A percentile compares a stretch with the other conserved stretches of the same genome.
These are phyloP conservation scores for Montipora efflorescens DNA, from an alignment of 64 coral and sea anemone species.

Conservation along the genomic window DNA sequence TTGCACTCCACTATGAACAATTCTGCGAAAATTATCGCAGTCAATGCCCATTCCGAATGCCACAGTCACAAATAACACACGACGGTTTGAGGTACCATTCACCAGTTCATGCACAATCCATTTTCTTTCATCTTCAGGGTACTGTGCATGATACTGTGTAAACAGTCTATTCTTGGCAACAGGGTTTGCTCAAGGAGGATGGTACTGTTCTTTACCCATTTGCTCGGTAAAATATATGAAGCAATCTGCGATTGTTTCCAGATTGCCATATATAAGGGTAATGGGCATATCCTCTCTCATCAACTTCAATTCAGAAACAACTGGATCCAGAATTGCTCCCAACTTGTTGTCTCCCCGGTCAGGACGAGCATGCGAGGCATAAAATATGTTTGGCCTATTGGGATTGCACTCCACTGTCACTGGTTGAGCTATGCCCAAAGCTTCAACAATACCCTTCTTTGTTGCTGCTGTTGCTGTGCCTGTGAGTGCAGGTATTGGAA, in stretches of 20 bases:
- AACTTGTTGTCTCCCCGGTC: conserved; percentile 8
- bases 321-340: neutral
- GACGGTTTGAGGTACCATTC: neutral
- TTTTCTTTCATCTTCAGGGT: neutral
- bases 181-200: neutral
- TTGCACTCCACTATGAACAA: neutral
- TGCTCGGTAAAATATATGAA: neutral
- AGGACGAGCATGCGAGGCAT: neutral
- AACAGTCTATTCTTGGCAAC: conserved; percentile 33
- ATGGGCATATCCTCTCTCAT: conserved; percentile 29
- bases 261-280: conserved; percentile 47
- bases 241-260: conserved; percentile 36
- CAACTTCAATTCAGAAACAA: conserved; percentile 21
- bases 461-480: conserved; percentile 2
- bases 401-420: conserved; percentile 26
- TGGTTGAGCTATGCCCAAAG: neutral
- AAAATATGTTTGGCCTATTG: conserved; percentile 56
- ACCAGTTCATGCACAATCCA: conserved; percentile 21
- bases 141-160: conserved; percentile 51
- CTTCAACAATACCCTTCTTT: neutral
- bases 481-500: conserved; percentile 27
- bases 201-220: conserved; percentile 9
- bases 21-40: neutral
- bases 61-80: conserved; percentile 25
- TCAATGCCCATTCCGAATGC: conserved; percentile 27